Evolutionary conservation across 2,888 invertebrate species (phyloP).

Genomic region (Prosopocoilus inquinatus): DNA sequence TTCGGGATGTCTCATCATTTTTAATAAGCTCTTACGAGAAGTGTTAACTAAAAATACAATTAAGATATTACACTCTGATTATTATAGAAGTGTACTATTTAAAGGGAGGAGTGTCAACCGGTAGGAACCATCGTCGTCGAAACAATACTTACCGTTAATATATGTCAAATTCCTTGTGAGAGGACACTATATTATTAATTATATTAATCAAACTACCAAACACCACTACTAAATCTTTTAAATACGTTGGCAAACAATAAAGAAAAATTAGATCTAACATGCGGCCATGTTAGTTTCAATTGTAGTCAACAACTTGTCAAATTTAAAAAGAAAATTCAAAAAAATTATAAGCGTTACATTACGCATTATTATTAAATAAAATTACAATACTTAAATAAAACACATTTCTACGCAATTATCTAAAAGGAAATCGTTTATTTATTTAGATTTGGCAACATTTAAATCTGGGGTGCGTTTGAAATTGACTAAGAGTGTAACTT

Average conservation of each 20-base stretch:
- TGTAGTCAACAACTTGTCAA: constrained; percentile 19
- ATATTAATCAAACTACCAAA: constrained; percentile 43
- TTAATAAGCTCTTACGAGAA: constrained; percentile 8
- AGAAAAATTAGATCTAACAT: constrained; percentile 78
- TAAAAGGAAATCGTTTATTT: too few relatives aligned
- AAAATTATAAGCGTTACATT: too few relatives aligned
- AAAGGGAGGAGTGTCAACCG: constrained; percentile 17
- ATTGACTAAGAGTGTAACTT: too few relatives aligned
- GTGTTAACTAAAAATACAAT: constrained; percentile 13
- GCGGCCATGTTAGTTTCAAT: constrained; percentile 73
- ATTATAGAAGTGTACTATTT: constrained; percentile 3
- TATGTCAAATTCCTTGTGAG: constrained; percentile 13
- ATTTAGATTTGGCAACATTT: too few relatives aligned
- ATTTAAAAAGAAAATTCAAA: neutral
- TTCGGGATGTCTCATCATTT: constrained; percentile 53
- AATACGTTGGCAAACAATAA: constrained; percentile 74
- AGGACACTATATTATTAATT: constrained; percentile 12
- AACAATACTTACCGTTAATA: constrained; percentile 11
- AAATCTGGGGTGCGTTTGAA: too few relatives aligned
- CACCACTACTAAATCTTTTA: constrained; percentile 54
- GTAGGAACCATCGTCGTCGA: neutral
- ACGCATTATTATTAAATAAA: too few relatives aligned
- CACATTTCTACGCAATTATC: too few relatives aligned
- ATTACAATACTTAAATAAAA: too few relatives aligned
- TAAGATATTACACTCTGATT: neutral